Evolutionary conservation across 2,888 invertebrate species (phyloP).

Genomic region (Agrotis puta): DNA sequence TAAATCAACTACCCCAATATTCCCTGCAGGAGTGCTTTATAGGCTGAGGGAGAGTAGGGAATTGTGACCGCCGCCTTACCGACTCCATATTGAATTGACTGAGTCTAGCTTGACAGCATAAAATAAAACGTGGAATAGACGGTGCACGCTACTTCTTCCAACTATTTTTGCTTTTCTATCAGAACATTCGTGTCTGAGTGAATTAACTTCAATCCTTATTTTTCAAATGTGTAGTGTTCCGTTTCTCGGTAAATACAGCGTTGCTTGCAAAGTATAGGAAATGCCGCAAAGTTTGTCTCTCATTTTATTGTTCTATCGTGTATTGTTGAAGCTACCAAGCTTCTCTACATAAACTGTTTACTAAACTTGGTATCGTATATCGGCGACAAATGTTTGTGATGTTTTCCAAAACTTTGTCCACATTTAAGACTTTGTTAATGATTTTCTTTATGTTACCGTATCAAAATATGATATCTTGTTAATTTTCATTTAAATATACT

Average conservation of each 20-base stretch:
- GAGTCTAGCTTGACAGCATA: constrained; percentile 66
- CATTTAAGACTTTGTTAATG: constrained; percentile 24
- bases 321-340: constrained; percentile 40
- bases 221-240: constrained; percentile 64
- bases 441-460: not conserved
- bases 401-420: constrained; percentile 24
- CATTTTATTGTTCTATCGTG: constrained; percentile 75
- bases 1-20: constrained; percentile 86
- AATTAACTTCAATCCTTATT: constrained; percentile 70
- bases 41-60: constrained; percentile 71
- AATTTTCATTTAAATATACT: not conserved
- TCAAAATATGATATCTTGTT: constrained; percentile 3
- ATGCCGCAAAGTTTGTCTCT: constrained; percentile 70
- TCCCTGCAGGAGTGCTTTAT: constrained; percentile 80
- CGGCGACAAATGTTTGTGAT: constrained; percentile 37
- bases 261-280: constrained; percentile 65
- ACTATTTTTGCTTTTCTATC: constrained; percentile 48
- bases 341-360: constrained; percentile 38
- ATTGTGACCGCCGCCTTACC: constrained; percentile 62
- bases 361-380: constrained; percentile 45
- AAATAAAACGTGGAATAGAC: constrained; percentile 63
- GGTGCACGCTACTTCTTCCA: constrained; percentile 40
- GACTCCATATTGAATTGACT: constrained; percentile 72
- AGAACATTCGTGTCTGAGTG: constrained; percentile 56
- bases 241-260: constrained; percentile 67